Percentiles rank a stretch among this genome's conserved stretches.
Evolutionary conservation across 2,113 vertebrate species (phyloP).

Genomic region (Eleginops maclovinus): DNA sequence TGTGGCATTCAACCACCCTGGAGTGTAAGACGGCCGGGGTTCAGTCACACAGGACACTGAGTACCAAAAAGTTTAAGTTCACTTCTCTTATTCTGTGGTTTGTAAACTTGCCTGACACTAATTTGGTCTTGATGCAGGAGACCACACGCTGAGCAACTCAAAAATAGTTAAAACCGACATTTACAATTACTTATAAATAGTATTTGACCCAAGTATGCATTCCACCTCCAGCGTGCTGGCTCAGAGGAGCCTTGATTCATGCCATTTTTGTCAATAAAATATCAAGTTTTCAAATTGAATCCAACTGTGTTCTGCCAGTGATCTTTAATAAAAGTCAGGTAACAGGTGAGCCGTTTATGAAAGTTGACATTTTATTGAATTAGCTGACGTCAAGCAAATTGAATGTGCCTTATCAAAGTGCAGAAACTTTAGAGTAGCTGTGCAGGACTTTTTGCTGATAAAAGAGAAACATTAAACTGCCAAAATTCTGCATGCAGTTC

Average conservation of each 20-base stretch:
- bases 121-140: conserved; percentile 2
- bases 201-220: background rate
- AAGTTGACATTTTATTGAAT: conserved; percentile 46
- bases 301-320: background rate
- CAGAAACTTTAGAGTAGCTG: background rate
- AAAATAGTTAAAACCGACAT: conserved; percentile 51
- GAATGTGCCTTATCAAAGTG: background rate
- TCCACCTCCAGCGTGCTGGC: conserved; percentile 17
- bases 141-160: background rate
- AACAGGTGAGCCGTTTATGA: conserved; percentile 24
- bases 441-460: background rate
- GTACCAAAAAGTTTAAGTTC: conserved; percentile 8
- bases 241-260: background rate
- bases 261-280: conserved; percentile 51
- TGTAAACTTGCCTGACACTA: conserved; percentile 19
- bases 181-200: conserved; percentile 39
- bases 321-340: conserved; percentile 33
- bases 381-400: background rate
- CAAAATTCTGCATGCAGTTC: background rate
- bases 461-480: background rate
- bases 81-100: background rate
- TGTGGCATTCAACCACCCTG: background rate
- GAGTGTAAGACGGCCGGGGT: background rate
- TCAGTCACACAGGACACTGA: background rate
- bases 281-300: conserved; percentile 36